Base-by-base conservation (phyloP, 2,888 invertebrate species). In the Platynereis dumerilii region DNA sequence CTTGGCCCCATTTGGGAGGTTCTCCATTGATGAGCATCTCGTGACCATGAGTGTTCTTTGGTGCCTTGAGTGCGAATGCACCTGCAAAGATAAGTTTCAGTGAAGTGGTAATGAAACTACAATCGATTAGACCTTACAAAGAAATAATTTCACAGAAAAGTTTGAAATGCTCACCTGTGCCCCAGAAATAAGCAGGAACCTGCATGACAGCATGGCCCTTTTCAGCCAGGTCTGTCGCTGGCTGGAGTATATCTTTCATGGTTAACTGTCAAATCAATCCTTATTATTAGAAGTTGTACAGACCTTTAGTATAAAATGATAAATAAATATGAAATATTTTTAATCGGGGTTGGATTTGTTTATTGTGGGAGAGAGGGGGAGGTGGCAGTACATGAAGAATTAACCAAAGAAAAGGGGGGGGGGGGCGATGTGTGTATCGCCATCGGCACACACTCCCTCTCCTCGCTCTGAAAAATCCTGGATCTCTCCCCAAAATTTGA, bases 1-100 rank as follows among this genome's bases (percentile, higher is more conserved):
- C 75, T 65, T 83, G 77, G 2, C 84, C 84, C 60, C 77, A 77
- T 60, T 66, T 67, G 0, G 85, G 85, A 15, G 83, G 79, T 42
- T 65, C 63, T 0, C 82, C 82, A 67, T 80, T 72, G 15, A 80
- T 59, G 3, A 84, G 73, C 74, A 85, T 67, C 60, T 83, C 83
- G 39, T 64, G 58, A 1, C 84, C 84, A 71, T 77, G 72, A 39
- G 56, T 67, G 60, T 80, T 80, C 2, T 57, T 66, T 0, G 69
- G 53, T 52, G 74, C 66, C 45, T 68, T 67, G 20, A 80, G 66
- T 20, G 72, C n/a, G 12, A 55, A 44, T 28, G 71, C 67, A n/a
- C 76, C 80, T 79, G 54, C n/a, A n/a, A 44, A 45, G 48, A 3
- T 20, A n/a, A 52, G 3, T 22, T 17, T 10, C 3, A 7, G 52